Base-by-base conservation (phyloP, 2,113 vertebrate genomes). In the Eira barbara region DNA sequence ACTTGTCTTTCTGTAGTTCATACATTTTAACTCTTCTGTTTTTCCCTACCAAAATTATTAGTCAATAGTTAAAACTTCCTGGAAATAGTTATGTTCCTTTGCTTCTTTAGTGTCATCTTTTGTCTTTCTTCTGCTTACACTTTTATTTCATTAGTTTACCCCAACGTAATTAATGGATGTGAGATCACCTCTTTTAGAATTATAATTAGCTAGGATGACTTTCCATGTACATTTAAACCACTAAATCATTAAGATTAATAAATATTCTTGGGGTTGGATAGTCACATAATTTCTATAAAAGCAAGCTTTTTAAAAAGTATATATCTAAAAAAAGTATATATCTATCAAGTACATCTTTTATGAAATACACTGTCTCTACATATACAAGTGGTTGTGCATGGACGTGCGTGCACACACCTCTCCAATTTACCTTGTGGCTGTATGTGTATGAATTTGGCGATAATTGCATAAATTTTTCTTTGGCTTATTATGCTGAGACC, bases 201-300 rank as follows among this genome's bases (percentile, higher is more conserved):
- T 93, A 65, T 91, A 94, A 96, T 80, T 89, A 82, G 31, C 39
- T 92, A 55, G 34, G 39, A 31, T 74, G 45, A 97, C 69, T 15
- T 92, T 88, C 59, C 42, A 69, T 92, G 45, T 78, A 34, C 20
- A 2, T 29, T 71, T 79, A 73, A 93, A n/a, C 63, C 31, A 88
- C 34, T 91, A 47, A 92, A 94, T 87, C 95, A 23, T 96, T 96
- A 91, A 96, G 36, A 96, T 96, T 74, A 87, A 73, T 93, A 78
- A 88, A 7, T 86, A 55, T 76, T 88, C 25, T 69, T 97, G 29
- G 8, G 21, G 4, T 71, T 80, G 2, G 25, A 94, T 47, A 36
- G 0, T 69, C 4, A 73, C 27, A 27, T 93, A 79, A 89, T 96
- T 92, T 96, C 67, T 84, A 57, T 1, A 82, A 93, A 93, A 86